phyloP scores from a whole-genome alignment of 2,797 vertebrate species.

The Clarias fuscus region DNA sequence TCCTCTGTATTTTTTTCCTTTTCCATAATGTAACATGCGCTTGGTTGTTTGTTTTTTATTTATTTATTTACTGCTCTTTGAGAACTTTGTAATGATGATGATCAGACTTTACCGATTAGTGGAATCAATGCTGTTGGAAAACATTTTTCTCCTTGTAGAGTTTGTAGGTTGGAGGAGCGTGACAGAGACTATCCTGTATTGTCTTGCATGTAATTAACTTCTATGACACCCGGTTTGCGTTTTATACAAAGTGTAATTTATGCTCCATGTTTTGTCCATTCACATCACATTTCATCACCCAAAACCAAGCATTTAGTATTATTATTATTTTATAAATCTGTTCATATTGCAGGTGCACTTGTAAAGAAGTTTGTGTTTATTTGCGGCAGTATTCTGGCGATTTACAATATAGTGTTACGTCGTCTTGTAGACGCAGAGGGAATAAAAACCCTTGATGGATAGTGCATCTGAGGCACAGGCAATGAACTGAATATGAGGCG shows the following conservation, averaged over 20 bases:
- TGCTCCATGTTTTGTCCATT: background rate
- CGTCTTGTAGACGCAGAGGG: constrained; percentile 89
- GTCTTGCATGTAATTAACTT: background rate
- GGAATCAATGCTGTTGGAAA: background rate
- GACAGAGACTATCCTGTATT: background rate
- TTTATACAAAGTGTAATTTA: background rate
- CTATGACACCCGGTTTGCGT: background rate
- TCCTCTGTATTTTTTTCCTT: constrained; percentile 63
- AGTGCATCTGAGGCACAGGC: constrained; percentile 88
- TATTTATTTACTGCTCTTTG: constrained; percentile 55
- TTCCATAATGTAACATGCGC: constrained; percentile 59
- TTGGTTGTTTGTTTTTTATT: constrained; percentile 57
- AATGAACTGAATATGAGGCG: constrained; percentile 96
- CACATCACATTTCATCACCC: background rate
- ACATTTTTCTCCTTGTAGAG: background rate
- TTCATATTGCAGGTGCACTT: constrained; percentile 90
- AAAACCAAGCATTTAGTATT: constrained; percentile 82
- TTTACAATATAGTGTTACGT: constrained; percentile 93
- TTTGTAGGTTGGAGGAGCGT: background rate
- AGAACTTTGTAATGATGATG: constrained; percentile 59
- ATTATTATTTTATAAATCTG: constrained; percentile 88
- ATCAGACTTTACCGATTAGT: constrained; percentile 36
- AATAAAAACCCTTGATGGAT: constrained; percentile 98
- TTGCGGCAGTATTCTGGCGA: constrained; percentile 89
- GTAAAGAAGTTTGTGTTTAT: constrained; percentile 93